phyloP scores from a whole-genome alignment of 2,888 invertebrate species.

The Calameuta idolon region DNA sequence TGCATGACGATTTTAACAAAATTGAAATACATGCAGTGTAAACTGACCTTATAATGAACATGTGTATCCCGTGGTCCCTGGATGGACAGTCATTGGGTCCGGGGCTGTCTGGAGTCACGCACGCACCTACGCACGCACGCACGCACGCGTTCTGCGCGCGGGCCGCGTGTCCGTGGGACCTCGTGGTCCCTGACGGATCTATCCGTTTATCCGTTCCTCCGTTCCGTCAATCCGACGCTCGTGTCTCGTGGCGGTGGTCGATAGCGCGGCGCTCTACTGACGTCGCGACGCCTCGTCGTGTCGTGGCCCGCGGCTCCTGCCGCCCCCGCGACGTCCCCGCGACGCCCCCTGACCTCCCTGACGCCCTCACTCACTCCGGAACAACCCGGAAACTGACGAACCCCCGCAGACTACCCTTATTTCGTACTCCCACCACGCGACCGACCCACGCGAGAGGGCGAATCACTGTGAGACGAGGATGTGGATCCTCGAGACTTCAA shows the following conservation, averaged over 20 bases:
- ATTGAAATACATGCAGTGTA: background rate
- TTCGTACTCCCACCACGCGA: conserved; percentile 42
- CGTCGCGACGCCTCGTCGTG: conserved; percentile 69
- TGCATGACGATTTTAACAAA: background rate
- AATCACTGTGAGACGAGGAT: background rate
- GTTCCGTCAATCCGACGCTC: conserved; percentile 31
- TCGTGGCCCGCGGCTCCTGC: conserved; percentile 69
- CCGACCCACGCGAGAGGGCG: conserved; percentile 28
- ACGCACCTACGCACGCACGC: conserved; percentile 36
- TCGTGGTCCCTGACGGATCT: conserved; percentile 41
- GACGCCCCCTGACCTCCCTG: conserved; percentile 29
- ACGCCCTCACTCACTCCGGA: conserved; percentile 58
- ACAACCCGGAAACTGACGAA: conserved; percentile 65
- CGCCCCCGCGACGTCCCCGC: conserved; percentile 47
- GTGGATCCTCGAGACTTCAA: background rate
- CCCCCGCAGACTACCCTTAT: conserved; percentile 59
- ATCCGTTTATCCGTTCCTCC: conserved; percentile 5
- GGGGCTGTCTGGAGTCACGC: conserved; percentile 21
- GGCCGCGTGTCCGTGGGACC: conserved; percentile 22
- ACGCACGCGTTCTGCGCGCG: conserved; percentile 18
- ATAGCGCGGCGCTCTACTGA: conserved; percentile 66
- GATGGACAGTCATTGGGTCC: conserved; percentile 66
- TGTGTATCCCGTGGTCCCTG: conserved; percentile 66
- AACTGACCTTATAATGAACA: conserved; percentile 65
- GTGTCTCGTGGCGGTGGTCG: conserved; percentile 62